phyloP scores from a whole-genome alignment of 2,888 invertebrate species.

The Prosapia bicincta region DNA sequence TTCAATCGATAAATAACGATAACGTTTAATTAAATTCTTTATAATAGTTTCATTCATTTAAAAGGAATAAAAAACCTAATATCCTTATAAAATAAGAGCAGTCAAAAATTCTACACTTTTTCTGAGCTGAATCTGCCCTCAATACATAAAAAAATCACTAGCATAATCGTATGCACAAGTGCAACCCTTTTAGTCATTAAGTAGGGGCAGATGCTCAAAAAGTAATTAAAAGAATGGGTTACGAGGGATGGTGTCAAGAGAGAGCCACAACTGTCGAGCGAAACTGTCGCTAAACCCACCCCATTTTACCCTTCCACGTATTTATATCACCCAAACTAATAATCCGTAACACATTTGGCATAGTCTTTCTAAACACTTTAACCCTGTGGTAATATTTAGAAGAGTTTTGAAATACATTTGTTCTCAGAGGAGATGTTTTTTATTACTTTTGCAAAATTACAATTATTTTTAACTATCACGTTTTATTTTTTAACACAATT shows the following conservation, averaged over 20 bases:
- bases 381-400: background rate
- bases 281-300: background rate
- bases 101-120: too few species aligned
- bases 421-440: too few species aligned
- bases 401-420: too few species aligned
- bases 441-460: too few species aligned
- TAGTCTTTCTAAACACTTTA: background rate
- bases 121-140: too few species aligned
- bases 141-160: background rate
- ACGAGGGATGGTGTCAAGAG: background rate
- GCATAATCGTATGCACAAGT: background rate
- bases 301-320: background rate
- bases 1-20: too few species aligned
- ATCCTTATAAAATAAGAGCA: too few species aligned
- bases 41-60: too few species aligned
- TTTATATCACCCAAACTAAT: background rate
- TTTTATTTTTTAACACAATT: too few species aligned
- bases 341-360: background rate
- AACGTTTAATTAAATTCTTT: too few species aligned
- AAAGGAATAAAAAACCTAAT: too few species aligned
- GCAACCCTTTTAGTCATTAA: background rate
- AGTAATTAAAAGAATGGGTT: background rate
- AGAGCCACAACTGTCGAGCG: background rate
- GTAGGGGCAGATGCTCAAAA: background rate
- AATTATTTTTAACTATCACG: too few species aligned